Evolutionary conservation across 2,888 invertebrate genomes (phyloP).

Genomic region (Eurytoma californica): DNA sequence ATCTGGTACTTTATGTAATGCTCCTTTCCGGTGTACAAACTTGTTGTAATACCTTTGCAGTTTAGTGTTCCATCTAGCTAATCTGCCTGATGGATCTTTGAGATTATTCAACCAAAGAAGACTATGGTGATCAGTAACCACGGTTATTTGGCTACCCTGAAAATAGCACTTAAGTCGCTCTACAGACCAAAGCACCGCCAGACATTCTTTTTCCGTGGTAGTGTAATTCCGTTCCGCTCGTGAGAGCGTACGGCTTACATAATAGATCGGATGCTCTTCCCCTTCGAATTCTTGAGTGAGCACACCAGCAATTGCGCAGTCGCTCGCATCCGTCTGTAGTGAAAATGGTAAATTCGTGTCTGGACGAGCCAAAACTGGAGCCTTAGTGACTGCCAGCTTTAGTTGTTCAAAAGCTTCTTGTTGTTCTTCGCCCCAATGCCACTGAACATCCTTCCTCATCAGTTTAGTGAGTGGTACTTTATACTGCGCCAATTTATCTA

Average conservation of each 20-base stretch:
- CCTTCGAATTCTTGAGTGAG: neutral
- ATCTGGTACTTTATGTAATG: neutral
- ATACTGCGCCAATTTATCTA: slow-evolving; percentile 13
- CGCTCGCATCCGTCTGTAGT: neutral
- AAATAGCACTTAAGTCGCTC: slow-evolving; percentile 44
- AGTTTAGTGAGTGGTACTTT: slow-evolving; percentile 27
- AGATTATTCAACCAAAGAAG: slow-evolving; percentile 49
- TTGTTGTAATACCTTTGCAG: neutral
- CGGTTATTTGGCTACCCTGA: slow-evolving; percentile 52
- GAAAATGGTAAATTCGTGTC: slow-evolving; percentile 52
- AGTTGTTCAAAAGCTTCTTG: slow-evolving; percentile 34
- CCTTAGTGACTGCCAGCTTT: slow-evolving; percentile 30
- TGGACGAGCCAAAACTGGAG: too few relatives aligned
- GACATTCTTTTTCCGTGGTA: too few relatives aligned
- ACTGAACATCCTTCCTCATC: slow-evolving; percentile 49
- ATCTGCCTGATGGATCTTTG: neutral
- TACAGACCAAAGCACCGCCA: slow-evolving; percentile 43
- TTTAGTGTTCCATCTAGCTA: slow-evolving; percentile 1
- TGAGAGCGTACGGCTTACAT: slow-evolving; percentile 51
- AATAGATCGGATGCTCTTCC: slow-evolving; percentile 53
- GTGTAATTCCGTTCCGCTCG: slow-evolving; percentile 6
- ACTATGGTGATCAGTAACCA: slow-evolving; percentile 58
- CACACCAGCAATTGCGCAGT: too few relatives aligned
- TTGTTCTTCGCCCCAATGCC: slow-evolving; percentile 46
- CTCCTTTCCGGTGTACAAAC: too few relatives aligned